A percentile compares a stretch with the other conserved stretches of the same genome.
Conservation (phyloP, 2,888 invertebrate genomes). For the Eugnorisma glareosa region DNA sequence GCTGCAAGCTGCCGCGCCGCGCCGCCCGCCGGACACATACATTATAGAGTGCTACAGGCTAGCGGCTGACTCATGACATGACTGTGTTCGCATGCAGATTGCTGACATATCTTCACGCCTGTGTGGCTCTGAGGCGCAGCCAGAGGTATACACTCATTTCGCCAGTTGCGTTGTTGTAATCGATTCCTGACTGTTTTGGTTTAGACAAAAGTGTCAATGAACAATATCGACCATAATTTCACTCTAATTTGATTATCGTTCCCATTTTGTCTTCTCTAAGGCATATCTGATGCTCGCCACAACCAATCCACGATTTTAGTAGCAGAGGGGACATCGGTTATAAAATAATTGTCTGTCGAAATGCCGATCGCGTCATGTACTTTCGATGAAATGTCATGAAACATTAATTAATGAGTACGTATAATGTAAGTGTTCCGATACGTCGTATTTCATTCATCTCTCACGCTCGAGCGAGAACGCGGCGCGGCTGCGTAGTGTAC, state of each 20-base stretch:
- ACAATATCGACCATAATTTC: constrained; percentile 10
- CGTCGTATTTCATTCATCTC: constrained; percentile 31
- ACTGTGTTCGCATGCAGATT: constrained; percentile 20
- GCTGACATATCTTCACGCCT: background rate
- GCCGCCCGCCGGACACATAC: background rate
- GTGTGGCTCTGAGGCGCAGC: background rate
- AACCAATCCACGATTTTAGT: background rate
- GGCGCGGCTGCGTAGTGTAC: background rate
- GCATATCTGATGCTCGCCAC: background rate
- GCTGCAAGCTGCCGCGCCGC: constrained; percentile 9
- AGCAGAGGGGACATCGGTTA: background rate
- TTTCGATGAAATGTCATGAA: background rate
- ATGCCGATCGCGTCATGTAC: background rate
- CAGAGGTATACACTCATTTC: background rate
- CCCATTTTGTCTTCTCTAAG: background rate
- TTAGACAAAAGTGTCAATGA: constrained; percentile 3
- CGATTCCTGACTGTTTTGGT: background rate
- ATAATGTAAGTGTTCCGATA: constrained; percentile 4
- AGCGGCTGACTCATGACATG: constrained; percentile 29
- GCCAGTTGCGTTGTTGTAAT: background rate
- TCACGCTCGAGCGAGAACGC: background rate
- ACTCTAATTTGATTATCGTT: background rate
- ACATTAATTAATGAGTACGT: constrained; percentile 19
- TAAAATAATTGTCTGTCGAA: background rate
- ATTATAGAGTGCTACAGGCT: constrained; percentile 2